Percentiles rank a stretch among this genome's conserved stretches.
These are phyloP conservation scores for Chelidonichthys spinosus DNA, from an alignment of 2,797 vertebrate genomes.

Conservation along the genomic window DNA sequence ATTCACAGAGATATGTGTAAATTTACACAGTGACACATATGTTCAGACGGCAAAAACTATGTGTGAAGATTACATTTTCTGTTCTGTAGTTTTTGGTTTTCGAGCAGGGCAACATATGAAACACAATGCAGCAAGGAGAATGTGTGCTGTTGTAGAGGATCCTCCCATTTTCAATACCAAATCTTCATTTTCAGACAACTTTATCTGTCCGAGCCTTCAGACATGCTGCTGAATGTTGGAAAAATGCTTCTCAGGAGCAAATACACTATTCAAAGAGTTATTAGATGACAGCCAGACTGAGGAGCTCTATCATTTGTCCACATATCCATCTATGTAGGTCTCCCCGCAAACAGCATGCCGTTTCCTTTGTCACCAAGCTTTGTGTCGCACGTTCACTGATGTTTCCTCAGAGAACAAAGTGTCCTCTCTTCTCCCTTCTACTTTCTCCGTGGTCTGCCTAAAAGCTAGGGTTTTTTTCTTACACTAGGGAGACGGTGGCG, in stretches of 20 bases:
- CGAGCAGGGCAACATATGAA: conserved; percentile 4
- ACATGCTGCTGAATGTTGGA: conserved; percentile 40
- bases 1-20: conserved; percentile 29
- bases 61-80: conserved; percentile 30
- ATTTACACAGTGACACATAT: conserved; percentile 27
- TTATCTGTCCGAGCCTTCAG: conserved; percentile 57
- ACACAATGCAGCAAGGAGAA: conserved; percentile 12
- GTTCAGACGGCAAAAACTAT: conserved; percentile 35
- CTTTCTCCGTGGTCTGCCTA: conserved; percentile 36
- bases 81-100: conserved; percentile 13
- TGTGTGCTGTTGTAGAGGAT: conserved; percentile 23
- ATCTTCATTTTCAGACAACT: conserved; percentile 57
- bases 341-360: conserved; percentile 41
- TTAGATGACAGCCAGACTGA: conserved; percentile 57
- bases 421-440: conserved; percentile 22
- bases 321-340: conserved; percentile 49
- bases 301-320: conserved; percentile 62
- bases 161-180: conserved; percentile 43
- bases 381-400: conserved; percentile 59
- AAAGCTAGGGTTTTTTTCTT: conserved; percentile 32
- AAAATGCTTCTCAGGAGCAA: conserved; percentile 56
- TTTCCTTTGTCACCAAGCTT: conserved; percentile 54
- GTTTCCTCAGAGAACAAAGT: conserved; percentile 67
- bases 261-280: conserved; percentile 54
- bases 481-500: conserved; percentile 25